These are phyloP conservation scores for Erythrolamprus reginae DNA, from an alignment of 2,113 vertebrate genomes.

Conservation along the genomic window DNA sequence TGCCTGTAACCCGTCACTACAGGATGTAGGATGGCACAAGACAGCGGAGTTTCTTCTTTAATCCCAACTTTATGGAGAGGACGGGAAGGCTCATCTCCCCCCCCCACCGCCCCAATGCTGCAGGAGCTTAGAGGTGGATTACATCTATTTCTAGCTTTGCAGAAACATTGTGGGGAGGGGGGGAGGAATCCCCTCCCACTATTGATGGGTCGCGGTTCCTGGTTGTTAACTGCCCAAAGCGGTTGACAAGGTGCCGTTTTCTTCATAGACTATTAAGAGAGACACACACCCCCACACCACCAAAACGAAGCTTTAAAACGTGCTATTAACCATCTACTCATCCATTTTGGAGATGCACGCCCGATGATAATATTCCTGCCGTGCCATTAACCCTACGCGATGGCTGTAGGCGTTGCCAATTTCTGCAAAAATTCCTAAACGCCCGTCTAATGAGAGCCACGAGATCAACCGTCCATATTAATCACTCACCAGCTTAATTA, in stretches of 20 bases:
- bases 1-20: not conserved
- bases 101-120: rapidly evolving
- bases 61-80: no score
- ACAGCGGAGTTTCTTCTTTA: not conserved
- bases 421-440: slow-evolving; percentile 60
- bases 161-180: not conserved
- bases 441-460: slow-evolving; percentile 60
- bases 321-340: slow-evolving; percentile 61
- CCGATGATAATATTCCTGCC: slow-evolving; percentile 57
- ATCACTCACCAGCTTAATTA: slow-evolving; percentile 70
- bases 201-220: not conserved
- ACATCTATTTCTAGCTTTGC: not conserved
- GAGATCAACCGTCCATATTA: slow-evolving; percentile 66
- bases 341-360: slow-evolving; percentile 59
- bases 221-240: not conserved
- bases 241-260: slow-evolving; percentile 32
- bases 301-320: slow-evolving; percentile 62
- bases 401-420: slow-evolving; percentile 55
- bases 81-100: not conserved
- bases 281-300: slow-evolving; percentile 24
- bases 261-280: slow-evolving; percentile 48
- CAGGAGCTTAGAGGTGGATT: no score
- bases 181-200: not conserved
- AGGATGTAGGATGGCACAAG: not conserved
- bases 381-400: slow-evolving; percentile 59